These are phyloP conservation scores for Alexandromys fortis DNA, from an alignment of 2,113 vertebrate species.

Conservation along the genomic window DNA sequence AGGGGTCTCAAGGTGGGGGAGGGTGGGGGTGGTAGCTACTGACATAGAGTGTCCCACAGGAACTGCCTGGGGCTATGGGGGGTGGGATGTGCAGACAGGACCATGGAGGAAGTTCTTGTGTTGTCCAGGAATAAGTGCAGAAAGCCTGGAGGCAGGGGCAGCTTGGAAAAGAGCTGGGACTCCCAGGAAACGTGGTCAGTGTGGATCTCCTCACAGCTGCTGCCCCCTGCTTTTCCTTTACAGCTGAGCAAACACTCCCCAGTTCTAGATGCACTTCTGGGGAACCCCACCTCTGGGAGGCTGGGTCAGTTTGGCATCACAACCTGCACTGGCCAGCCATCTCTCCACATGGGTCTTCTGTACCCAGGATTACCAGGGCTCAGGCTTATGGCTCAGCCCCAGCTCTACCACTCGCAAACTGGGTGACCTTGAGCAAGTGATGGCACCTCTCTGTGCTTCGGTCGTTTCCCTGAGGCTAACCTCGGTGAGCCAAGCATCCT, in stretches of 20 bases:
- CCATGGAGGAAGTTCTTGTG: background rate
- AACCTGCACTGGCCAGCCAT: too few species aligned
- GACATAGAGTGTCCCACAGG: background rate
- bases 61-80: background rate
- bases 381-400: background rate
- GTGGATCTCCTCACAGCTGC: background rate
- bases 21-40: background rate
- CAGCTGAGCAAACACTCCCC: background rate
- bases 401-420: background rate
- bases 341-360: background rate
- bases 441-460: background rate
- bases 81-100: background rate
- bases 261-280: background rate
- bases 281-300: background rate
- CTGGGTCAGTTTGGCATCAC: background rate
- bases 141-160: background rate
- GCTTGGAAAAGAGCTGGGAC: too few species aligned
- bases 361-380: background rate
- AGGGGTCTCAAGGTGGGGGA: background rate
- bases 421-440: background rate
- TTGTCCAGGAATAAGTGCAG: background rate
- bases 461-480: too few species aligned
- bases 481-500: background rate
- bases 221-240: background rate
- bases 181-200: background rate